Conservation (phyloP, 2,113 vertebrate species). For the Poeciliopsis retropinna region DNA sequence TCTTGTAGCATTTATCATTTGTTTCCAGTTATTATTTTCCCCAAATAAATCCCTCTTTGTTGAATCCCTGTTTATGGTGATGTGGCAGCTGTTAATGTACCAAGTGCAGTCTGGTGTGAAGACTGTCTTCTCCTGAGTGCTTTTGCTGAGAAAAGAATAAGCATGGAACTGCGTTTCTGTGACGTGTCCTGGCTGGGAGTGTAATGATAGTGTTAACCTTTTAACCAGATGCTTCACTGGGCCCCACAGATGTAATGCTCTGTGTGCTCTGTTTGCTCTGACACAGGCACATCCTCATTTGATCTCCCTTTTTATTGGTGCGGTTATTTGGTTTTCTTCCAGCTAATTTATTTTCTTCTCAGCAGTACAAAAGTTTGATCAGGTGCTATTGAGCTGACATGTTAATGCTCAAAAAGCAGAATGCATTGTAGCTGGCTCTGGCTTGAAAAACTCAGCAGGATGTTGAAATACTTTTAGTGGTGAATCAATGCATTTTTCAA, state of each 20-base stretch:
- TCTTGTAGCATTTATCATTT: not conserved
- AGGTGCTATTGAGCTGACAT: conserved; percentile 2
- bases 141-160: conserved; percentile 48
- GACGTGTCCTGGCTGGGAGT: not conserved
- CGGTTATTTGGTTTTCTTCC: not conserved
- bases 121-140: conserved; percentile 42
- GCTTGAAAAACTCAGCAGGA: not conserved
- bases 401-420: conserved; percentile 35
- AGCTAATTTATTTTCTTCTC: conserved; percentile 16
- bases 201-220: conserved; percentile 38
- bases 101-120: conserved; percentile 59
- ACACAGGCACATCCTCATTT: not conserved
- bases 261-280: conserved; percentile 50
- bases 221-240: conserved; percentile 39
- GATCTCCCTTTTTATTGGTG: not conserved
- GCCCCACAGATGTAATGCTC: conserved; percentile 20
- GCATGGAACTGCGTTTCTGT: conserved; percentile 18
- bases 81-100: conserved; percentile 63
- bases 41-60: conserved; percentile 11
- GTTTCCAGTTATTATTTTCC: not conserved
- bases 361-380: conserved; percentile 10
- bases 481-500: not conserved
- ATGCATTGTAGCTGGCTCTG: not conserved
- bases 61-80: conserved; percentile 36
- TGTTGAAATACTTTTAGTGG: not conserved